A percentile compares a stretch with the other conserved stretches of the same genome.
Evolutionary conservation across 2,888 invertebrate species (phyloP).

Genomic region (Limnephilus marmoratus): DNA sequence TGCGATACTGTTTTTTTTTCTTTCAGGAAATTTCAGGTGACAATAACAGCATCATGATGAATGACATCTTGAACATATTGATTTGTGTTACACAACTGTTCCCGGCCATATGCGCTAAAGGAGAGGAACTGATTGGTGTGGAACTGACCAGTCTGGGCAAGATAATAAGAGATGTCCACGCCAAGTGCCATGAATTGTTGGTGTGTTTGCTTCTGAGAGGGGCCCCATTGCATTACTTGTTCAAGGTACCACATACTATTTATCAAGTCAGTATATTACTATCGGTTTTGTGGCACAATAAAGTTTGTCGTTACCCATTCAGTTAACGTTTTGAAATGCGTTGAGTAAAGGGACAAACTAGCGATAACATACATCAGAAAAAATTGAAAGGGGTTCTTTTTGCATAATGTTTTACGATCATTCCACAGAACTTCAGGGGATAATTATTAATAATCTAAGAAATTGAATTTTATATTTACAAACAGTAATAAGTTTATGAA

Average conservation of each 20-base stretch:
- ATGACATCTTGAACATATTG: conserved; percentile 86
- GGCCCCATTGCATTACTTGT: conserved; percentile 84
- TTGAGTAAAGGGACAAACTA: too few relatives aligned
- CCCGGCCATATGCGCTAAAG: conserved; percentile 82
- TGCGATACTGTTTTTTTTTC: not conserved
- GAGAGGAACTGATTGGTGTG: conserved; percentile 80
- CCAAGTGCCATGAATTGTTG: conserved; percentile 88
- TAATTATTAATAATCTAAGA: not conserved
- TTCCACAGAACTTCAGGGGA: too few relatives aligned
- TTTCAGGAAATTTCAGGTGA: conserved; percentile 81
- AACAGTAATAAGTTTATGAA: too few relatives aligned
- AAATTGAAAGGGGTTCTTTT: too few relatives aligned
- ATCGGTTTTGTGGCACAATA: not conserved
- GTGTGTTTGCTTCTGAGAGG: conserved; percentile 86
- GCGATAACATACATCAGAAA: too few relatives aligned
- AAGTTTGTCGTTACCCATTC: too few relatives aligned
- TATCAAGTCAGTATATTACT: conserved; percentile 18
- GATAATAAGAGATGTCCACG: conserved; percentile 88
- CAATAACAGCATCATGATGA: conserved; percentile 79
- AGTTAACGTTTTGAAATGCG: too few relatives aligned
- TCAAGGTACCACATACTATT: conserved; percentile 78
- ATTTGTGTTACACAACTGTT: conserved; percentile 86
- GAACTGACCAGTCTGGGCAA: conserved; percentile 79
- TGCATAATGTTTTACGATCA: too few relatives aligned
- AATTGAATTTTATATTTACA: not conserved